phyloP scores from a whole-genome alignment of 1,140 invertebrate genomes.

The Uloborus diversus region DNA sequence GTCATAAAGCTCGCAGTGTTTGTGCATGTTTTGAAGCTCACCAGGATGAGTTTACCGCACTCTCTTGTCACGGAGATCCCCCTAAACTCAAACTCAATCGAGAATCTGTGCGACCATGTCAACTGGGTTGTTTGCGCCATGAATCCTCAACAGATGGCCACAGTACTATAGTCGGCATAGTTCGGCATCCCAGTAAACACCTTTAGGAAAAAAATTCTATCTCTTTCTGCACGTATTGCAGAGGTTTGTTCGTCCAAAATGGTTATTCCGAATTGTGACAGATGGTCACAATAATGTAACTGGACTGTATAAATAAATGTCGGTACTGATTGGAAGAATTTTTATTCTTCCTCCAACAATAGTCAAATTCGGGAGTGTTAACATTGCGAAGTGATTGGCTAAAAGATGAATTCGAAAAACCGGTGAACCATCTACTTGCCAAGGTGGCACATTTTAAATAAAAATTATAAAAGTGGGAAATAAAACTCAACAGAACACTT shows the following conservation, averaged over 20 bases:
- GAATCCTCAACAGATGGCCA: background rate
- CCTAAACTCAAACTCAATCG: background rate
- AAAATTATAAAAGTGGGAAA: no score
- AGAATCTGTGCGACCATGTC: background rate
- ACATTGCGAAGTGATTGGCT: no score
- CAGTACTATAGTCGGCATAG: no score
- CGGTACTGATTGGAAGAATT: no score
- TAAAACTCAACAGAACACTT: no score
- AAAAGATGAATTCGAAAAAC: no score
- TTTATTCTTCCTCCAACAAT: no score
- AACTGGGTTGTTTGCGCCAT: background rate
- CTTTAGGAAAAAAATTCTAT: background rate
- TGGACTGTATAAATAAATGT: background rate
- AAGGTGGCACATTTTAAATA: no score
- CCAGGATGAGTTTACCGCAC: slow-evolving; percentile 1
- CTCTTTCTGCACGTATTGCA: background rate
- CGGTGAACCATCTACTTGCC: no score
- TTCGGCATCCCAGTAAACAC: background rate
- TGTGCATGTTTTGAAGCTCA: background rate
- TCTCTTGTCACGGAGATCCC: background rate
- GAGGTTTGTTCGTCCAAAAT: background rate
- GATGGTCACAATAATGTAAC: background rate
- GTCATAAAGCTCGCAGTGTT: background rate
- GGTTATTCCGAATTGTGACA: background rate
- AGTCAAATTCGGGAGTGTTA: no score